These are phyloP conservation scores for Silurus lanzhouensis DNA, from an alignment of 2,797 vertebrate species.

Conservation along the genomic window DNA sequence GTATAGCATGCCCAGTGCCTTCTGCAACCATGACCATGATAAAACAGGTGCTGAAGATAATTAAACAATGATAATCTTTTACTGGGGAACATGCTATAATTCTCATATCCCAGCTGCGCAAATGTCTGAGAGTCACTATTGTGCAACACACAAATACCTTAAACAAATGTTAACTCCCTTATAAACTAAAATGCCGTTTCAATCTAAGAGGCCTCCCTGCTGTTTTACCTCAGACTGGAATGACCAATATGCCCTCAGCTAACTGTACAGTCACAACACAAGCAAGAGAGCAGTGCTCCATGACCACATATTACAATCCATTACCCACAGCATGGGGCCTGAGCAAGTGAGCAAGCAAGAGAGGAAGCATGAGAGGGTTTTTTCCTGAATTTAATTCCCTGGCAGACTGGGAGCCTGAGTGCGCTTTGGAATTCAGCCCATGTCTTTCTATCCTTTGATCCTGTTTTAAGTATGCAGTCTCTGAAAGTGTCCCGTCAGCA, in stretches of 20 bases:
- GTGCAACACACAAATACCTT: not conserved
- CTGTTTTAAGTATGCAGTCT: constrained; percentile 72
- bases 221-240: constrained; percentile 7
- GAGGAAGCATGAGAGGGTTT: constrained; percentile 11
- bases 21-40: not conserved
- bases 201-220: constrained; percentile 1
- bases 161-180: not conserved
- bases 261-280: not conserved
- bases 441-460: constrained; percentile 63
- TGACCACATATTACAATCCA: constrained; percentile 26
- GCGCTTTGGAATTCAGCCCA: constrained; percentile 45
- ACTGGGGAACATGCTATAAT: not conserved
- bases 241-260: constrained; percentile 13
- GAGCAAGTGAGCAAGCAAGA: not conserved
- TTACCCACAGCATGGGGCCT: constrained; percentile 31
- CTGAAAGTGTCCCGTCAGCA: constrained; percentile 76
- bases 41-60: not conserved
- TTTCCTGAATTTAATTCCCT: constrained; percentile 1
- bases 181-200: not conserved
- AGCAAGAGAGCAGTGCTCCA: not conserved
- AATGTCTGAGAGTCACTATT: not conserved
- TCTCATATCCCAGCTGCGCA: not conserved
- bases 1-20: not conserved
- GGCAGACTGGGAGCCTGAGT: constrained; percentile 27
- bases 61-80: not conserved